These are phyloP conservation scores for Pygmarrhopalites habei DNA, from an alignment of 1,140 invertebrate species.

Conservation along the genomic window DNA sequence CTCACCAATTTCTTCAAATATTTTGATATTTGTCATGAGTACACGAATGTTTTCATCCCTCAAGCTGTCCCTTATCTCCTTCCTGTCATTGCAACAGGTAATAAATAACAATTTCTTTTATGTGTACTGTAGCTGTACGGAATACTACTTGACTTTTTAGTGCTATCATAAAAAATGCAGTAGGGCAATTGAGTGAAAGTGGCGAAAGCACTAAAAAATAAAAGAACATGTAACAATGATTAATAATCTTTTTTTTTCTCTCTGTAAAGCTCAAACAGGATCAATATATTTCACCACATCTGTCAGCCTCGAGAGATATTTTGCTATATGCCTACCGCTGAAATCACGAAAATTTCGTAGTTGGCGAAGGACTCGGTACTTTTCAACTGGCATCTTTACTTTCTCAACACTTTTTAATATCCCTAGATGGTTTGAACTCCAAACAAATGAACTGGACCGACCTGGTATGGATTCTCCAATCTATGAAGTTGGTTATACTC, in stretches of 20 bases:
- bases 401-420: constrained; percentile 81
- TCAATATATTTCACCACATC: constrained; percentile 92
- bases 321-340: constrained; percentile 43
- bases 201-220: too few relatives aligned
- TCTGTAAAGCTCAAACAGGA: constrained; percentile 55
- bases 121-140: too few relatives aligned
- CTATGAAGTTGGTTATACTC: constrained; percentile 22
- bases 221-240: too few relatives aligned
- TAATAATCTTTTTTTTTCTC: too few relatives aligned
- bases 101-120: too few relatives aligned
- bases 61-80: constrained; percentile 1
- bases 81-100: constrained; percentile 8
- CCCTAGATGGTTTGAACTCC: constrained; percentile 54
- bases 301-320: constrained; percentile 88
- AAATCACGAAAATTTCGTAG: too few relatives aligned
- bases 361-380: constrained; percentile 73
- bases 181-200: too few relatives aligned
- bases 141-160: too few relatives aligned
- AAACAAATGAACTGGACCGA: constrained; percentile 2
- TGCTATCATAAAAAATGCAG: too few relatives aligned
- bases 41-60: neutral
- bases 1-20: constrained; percentile 60
- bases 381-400: constrained; percentile 69
- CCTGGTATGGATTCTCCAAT: neutral
- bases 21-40: neutral